A percentile compares a stretch with the other conserved stretches of the same genome.
These are phyloP conservation scores for Rotaria sp. DNA, from an alignment of 2,888 invertebrate species.

Conservation along the genomic window DNA sequence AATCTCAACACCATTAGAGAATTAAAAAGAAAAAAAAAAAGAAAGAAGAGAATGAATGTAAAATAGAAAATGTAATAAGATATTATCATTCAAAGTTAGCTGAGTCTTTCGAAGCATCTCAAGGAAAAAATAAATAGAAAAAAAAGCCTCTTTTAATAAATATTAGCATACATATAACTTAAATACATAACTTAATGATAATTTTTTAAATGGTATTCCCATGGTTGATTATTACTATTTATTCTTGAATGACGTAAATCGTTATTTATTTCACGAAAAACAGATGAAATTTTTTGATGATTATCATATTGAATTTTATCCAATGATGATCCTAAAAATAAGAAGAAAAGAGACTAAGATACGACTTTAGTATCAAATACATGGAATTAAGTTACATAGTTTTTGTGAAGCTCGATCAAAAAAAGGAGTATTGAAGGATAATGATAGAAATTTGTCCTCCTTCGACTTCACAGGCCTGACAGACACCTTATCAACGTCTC, in stretches of 20 bases:
- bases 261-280: neutral
- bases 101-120: neutral
- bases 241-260: neutral
- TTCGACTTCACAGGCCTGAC: too few relatives aligned
- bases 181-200: neutral
- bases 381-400: too few relatives aligned
- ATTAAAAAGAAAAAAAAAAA: neutral
- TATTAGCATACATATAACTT: too few relatives aligned
- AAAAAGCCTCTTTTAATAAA: neutral
- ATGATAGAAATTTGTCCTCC: too few relatives aligned
- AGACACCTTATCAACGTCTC: too few relatives aligned
- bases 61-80: neutral
- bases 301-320: neutral
- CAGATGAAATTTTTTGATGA: neutral
- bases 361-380: too few relatives aligned
- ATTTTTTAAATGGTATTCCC: neutral
- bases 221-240: neutral
- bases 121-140: neutral
- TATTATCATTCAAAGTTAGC: neutral
- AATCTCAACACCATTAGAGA: neutral
- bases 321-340: neutral
- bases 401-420: too few relatives aligned
- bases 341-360: too few relatives aligned
- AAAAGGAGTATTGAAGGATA: too few relatives aligned
- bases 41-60: neutral